Evolutionary conservation across 2,797 vertebrate species (phyloP), one percentile per base, ranked within the genome.

Genomic region (Hemibagrus guttatus): DNA sequence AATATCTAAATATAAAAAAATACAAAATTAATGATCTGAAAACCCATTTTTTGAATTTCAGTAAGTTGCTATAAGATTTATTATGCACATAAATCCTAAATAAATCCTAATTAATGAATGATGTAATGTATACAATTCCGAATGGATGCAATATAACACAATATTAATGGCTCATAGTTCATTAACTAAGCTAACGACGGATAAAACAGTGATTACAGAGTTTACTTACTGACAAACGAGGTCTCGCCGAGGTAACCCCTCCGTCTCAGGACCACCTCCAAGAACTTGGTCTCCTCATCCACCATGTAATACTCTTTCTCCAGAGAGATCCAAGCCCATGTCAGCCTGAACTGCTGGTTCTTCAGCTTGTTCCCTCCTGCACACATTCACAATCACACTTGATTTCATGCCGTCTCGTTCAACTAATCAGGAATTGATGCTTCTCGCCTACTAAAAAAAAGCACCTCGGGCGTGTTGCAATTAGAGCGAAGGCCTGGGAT

Each of bases 271-370:
- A 95, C 89, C 87, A 99, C 94, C 91, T 98, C 98, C 90, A 99
- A 93, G 91, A 96, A 96, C 92, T 96, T 98, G 88, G 93, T 92
- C 72, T 98, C 97, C 89, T 99, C 98, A 6, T 99, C 95, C 92
- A 99, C 94, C 87, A 96, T 92, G 28, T 98, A 97, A 91, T 95
- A 94, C 6, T 97, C 94, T 87, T 96, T 98, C 93, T 98, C 98
- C 84, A 99, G 93, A 8, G 97, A 98, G 89, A 99, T 98, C 98
- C 98, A 99, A 21, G 97, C 97, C 98, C 98, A 99, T 85, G 96
- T 97, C 74, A 99, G 92, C 69, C 93, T 96, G 91, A 98, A 99
- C 88, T 96, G 95, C 91, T 99, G 98, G 89, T 96, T 97, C 90
- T 94, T 96, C 90, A 98, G 94, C 88, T 94, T 96, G 94, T 99